Percentiles rank a stretch among this genome's conserved stretches.
These are phyloP conservation scores for Prorops nasuta DNA, from an alignment of 1,140 invertebrate species.

Conservation along the genomic window DNA sequence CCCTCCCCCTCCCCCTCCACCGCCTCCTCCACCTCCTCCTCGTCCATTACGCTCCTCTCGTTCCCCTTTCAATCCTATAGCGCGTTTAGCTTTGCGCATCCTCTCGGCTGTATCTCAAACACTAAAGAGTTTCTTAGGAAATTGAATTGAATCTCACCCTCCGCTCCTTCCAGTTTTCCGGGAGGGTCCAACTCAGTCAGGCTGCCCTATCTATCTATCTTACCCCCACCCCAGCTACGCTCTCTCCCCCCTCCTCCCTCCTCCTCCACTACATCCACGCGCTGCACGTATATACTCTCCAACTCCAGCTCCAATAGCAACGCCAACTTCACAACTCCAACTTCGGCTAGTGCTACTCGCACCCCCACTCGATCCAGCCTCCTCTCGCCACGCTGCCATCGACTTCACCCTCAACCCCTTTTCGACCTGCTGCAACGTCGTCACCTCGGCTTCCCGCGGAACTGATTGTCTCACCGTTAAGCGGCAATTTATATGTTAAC, in stretches of 20 bases:
- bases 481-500: slow-evolving; percentile 52
- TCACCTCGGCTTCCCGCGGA: slow-evolving; percentile 18
- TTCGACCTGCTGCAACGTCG: not conserved
- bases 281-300: too few species aligned
- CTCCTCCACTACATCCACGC: not conserved
- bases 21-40: slow-evolving; percentile 7
- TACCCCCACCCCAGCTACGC: not conserved
- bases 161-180: slow-evolving; percentile 1
- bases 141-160: slow-evolving; percentile 44
- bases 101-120: slow-evolving; percentile 45
- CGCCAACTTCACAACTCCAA: too few species aligned
- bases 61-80: slow-evolving; percentile 14
- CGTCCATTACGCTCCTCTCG: slow-evolving; percentile 20
- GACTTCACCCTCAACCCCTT: not conserved
- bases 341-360: not conserved
- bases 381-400: not conserved
- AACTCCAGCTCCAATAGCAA: too few species aligned
- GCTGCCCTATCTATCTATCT: too few species aligned
- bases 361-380: too few species aligned
- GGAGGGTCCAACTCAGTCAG: slow-evolving; percentile 8
- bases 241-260: not conserved
- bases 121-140: slow-evolving; percentile 48
- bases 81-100: slow-evolving; percentile 29
- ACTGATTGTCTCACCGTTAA: slow-evolving; percentile 43
- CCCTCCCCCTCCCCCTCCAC: slow-evolving; percentile 3